Percentiles rank a stretch among this genome's conserved stretches.
phyloP scores from a whole-genome alignment of 2,888 invertebrate species.

The Agrotis puta region DNA sequence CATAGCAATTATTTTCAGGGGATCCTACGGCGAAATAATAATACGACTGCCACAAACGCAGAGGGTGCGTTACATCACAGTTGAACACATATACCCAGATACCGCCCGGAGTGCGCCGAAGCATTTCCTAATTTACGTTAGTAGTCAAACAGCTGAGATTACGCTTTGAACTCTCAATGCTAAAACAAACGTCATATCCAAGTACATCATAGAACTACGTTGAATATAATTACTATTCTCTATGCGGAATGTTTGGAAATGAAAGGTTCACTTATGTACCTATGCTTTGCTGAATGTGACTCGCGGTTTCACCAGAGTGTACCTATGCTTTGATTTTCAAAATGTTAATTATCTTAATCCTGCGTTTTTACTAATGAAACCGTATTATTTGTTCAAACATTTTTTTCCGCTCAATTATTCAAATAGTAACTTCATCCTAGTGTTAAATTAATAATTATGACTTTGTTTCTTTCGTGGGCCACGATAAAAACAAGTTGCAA shows the following conservation, averaged over 20 bases:
- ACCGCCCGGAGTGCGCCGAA: slow-evolving; percentile 84
- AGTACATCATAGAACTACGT: slow-evolving; percentile 14
- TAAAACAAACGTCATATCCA: slow-evolving; percentile 37
- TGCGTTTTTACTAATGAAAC: no score
- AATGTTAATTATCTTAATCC: background rate
- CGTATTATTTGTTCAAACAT: no score
- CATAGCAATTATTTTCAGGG: slow-evolving; percentile 73
- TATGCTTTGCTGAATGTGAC: background rate
- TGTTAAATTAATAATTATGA: no score
- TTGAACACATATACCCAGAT: slow-evolving; percentile 86
- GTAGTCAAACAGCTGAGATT: slow-evolving; percentile 64
- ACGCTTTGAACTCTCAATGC: slow-evolving; percentile 37
- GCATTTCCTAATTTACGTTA: slow-evolving; percentile 81
- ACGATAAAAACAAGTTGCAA: no score
- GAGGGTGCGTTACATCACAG: slow-evolving; percentile 73
- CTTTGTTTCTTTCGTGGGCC: no score
- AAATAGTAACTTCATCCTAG: no score
- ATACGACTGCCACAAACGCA: slow-evolving; percentile 74
- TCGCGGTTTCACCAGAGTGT: background rate
- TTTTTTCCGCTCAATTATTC: no score
- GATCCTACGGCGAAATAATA: slow-evolving; percentile 82
- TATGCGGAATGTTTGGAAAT: background rate
- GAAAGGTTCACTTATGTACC: slow-evolving; percentile 16
- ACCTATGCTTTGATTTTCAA: slow-evolving; percentile 12
- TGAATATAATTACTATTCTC: slow-evolving; percentile 28